Conservation (phyloP, 1,140 invertebrate genomes). For the Drosophila pruinosa region DNA sequence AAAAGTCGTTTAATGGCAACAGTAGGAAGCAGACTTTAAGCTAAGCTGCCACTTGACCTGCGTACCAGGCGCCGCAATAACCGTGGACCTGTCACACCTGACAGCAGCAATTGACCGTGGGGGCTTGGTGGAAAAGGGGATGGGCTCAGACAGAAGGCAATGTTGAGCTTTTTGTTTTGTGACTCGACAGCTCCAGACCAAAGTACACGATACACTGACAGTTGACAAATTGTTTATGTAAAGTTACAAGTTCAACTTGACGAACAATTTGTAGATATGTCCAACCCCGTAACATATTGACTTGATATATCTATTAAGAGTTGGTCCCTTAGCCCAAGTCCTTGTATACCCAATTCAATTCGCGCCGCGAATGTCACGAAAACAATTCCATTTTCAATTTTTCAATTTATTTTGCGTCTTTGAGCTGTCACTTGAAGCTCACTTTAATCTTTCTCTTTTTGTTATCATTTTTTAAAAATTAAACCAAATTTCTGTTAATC, state of each 20-base stretch:
- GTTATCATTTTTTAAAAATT: background rate
- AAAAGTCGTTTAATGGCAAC: constrained; percentile 30
- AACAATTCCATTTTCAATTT: constrained; percentile 1
- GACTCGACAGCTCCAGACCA: constrained; percentile 55
- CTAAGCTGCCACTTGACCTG: background rate
- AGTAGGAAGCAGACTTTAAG: background rate
- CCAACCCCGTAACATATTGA: constrained; percentile 20
- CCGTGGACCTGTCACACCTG: constrained; percentile 59
- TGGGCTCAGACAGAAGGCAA: constrained; percentile 4
- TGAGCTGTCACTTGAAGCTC: background rate
- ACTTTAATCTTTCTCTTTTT: background rate
- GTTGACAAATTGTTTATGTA: constrained; percentile 78
- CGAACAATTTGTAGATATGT: constrained; percentile 39
- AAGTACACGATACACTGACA: constrained; percentile 73
- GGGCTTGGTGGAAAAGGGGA: background rate
- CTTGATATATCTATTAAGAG: constrained; percentile 23
- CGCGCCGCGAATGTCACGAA: background rate
- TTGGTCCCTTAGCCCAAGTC: background rate
- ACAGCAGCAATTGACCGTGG: constrained; percentile 58
- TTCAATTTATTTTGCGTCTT: background rate
- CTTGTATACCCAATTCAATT: constrained; percentile 3
- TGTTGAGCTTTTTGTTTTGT: constrained; percentile 56
- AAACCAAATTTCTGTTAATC: background rate
- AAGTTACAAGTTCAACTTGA: constrained; percentile 43
- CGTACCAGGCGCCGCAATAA: constrained; percentile 41